Conservation (phyloP, 2,113 vertebrate species). For the Dolichotis patagonum region DNA sequence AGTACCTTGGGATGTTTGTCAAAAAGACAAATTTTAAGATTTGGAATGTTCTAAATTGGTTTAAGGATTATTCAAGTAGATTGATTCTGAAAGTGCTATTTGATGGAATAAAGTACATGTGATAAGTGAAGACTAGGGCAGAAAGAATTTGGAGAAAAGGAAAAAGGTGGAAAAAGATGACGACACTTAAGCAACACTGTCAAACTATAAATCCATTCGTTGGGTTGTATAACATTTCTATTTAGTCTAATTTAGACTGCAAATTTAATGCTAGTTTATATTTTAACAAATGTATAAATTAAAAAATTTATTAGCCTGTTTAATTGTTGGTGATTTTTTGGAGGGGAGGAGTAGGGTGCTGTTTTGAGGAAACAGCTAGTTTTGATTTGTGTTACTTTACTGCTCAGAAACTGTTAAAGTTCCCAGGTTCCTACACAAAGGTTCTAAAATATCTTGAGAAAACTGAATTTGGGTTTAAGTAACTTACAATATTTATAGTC, state of each 20-base stretch:
- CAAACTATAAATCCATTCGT: conserved; percentile 62
- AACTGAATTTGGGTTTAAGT: neutral
- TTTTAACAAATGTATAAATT: conserved; percentile 68
- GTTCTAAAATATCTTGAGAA: conserved; percentile 40
- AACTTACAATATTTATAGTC: neutral
- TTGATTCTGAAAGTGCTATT: conserved; percentile 32
- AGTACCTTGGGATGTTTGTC: neutral
- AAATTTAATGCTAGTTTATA: conserved; percentile 67
- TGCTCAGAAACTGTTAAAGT: neutral
- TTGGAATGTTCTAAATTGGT: neutral
- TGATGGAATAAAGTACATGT: conserved; percentile 43
- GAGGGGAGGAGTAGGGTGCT: neutral
- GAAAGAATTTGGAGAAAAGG: conserved; percentile 16
- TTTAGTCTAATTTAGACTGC: conserved; percentile 76
- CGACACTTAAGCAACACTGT: conserved; percentile 43
- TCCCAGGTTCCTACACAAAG: neutral
- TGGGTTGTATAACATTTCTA: conserved; percentile 60
- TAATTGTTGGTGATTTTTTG: neutral
- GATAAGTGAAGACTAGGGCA: neutral
- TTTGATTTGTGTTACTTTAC: conserved; percentile 39
- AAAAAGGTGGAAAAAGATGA: neutral
- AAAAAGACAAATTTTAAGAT: conserved; percentile 46
- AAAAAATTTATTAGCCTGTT: conserved; percentile 44
- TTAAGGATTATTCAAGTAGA: conserved; percentile 47
- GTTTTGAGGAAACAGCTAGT: neutral